phyloP scores from a whole-genome alignment of 2,113 vertebrate genomes.

The Myxocyprinus asiaticus region DNA sequence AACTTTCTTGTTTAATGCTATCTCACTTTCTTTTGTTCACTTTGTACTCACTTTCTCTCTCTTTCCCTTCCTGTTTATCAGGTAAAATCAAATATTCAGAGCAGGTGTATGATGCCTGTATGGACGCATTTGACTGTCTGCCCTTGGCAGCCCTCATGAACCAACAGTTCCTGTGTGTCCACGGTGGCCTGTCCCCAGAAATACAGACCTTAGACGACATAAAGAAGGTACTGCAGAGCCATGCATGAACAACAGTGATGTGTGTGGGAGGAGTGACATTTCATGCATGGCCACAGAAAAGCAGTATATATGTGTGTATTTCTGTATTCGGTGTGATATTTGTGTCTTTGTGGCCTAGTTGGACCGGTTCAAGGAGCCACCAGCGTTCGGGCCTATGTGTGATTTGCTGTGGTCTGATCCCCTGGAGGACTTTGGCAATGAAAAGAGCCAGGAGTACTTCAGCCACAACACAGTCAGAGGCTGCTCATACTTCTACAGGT shows the following conservation, averaged over 20 bases:
- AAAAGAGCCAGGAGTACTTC: slow-evolving; percentile 84
- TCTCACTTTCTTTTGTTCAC: too few relatives aligned
- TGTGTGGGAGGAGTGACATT: slow-evolving; percentile 31
- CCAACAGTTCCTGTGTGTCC: slow-evolving; percentile 82
- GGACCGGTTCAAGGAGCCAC: slow-evolving; percentile 83
- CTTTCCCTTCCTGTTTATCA: slow-evolving; percentile 46
- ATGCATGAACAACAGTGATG: slow-evolving; percentile 2
- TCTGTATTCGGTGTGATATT: slow-evolving; percentile 24
- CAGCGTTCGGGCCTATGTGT: slow-evolving; percentile 82
- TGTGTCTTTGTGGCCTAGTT: slow-evolving; percentile 60
- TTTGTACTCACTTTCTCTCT: not conserved
- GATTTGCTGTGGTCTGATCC: slow-evolving; percentile 82
- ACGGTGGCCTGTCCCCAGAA: slow-evolving; percentile 82
- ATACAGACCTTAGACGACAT: slow-evolving; percentile 85
- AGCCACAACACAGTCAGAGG: slow-evolving; percentile 82
- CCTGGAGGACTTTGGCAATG: slow-evolving; percentile 81
- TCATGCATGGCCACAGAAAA: slow-evolving; percentile 35
- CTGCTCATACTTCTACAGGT: slow-evolving; percentile 85
- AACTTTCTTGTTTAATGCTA: too few relatives aligned
- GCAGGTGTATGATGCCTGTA: slow-evolving; percentile 82
- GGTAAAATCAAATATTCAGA: slow-evolving; percentile 87
- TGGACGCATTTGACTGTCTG: slow-evolving; percentile 83
- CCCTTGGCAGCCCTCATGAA: slow-evolving; percentile 82
- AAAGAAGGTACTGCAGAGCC: slow-evolving; percentile 71
- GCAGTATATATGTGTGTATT: slow-evolving; percentile 1